Evolutionary conservation across 2,797 vertebrate genomes (phyloP), one percentile per base, ranked within the genome.

Genomic region (Staurois parvus): DNA sequence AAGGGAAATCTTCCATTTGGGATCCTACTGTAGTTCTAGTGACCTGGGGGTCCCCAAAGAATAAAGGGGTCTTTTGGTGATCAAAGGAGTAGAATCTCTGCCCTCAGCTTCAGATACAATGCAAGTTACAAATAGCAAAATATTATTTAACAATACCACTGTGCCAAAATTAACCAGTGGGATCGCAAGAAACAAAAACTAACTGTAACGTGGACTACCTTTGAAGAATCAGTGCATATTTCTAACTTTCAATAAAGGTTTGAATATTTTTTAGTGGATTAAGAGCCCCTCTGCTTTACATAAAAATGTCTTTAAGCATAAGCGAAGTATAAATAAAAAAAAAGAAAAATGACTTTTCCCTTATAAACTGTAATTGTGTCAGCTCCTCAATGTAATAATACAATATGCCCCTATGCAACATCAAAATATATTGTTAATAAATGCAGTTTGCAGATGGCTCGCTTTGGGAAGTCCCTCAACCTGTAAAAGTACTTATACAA

Each of bases 401-500:
- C 17, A 42, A 40, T 81, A 13, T 62, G 17, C 40, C 64, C 34
- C 34, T 69, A 21, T 48, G 40, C 79, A 56, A 68, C 17, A 73
- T 80, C 69, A 66, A 37, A 26, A 64, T 45, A 66, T 37, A 3
- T 28, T 42, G 21, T 66, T 85, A 45, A 79, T 67, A 80, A 29
- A 85, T 67, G 37, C 13, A 59, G 17, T 62, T 79, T 85, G 72
- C 76, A 84, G 76, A 66, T 72, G 32, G 24, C 28, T 77, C 11
- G 6, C 83, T 74, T 79, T 74, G 78, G 72, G 72, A 74, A 67
- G 70, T 80, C 78, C 37, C 45, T 30, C 48, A 17, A 81, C 59
- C 84, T 85, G 84, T 64, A 75, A 85, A 85, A 81, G 64, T 81
- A 76, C 78, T 85, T 85, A 45, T 69, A n/a, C n/a, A n/a, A n/a